A percentile compares a stretch with the other conserved stretches of the same genome.
phyloP scores from a whole-genome alignment of 2,888 invertebrate genomes.

The Idaea dimidiata region DNA sequence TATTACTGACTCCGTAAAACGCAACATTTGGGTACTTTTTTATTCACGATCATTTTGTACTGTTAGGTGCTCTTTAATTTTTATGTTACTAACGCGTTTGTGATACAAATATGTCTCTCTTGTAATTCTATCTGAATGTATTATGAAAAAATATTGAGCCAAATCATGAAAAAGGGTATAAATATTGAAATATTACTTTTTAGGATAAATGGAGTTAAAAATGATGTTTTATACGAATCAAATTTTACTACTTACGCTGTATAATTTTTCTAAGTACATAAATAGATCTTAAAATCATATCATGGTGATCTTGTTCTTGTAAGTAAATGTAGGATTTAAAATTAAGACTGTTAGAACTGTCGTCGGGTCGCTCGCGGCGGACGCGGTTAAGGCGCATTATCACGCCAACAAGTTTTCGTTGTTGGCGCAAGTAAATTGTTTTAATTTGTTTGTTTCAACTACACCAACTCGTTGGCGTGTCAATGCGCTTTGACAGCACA shows the following conservation, averaged over 20 bases:
- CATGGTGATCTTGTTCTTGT: constrained; percentile 62
- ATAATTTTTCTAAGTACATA: constrained; percentile 72
- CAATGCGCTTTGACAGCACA: constrained; percentile 32
- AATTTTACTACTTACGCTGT: constrained; percentile 70
- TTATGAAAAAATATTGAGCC: constrained; percentile 60
- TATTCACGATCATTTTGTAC: constrained; percentile 64
- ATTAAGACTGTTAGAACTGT: constrained; percentile 44
- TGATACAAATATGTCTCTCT: constrained; percentile 72
- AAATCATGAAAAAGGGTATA: constrained; percentile 75
- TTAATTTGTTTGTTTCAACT: too few relatives aligned
- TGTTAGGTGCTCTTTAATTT: constrained; percentile 76
- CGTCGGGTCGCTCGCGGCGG: constrained; percentile 31
- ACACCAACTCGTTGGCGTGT: too few relatives aligned
- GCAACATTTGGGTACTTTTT: constrained; percentile 31
- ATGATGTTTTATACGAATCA: constrained; percentile 74
- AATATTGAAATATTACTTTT: constrained; percentile 70
- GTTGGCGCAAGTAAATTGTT: too few relatives aligned
- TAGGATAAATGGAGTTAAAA: constrained; percentile 70
- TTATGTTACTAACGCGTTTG: constrained; percentile 68
- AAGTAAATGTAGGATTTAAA: constrained; percentile 48
- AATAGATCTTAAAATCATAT: constrained; percentile 70
- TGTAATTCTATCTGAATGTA: constrained; percentile 62
- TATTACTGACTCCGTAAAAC: too few relatives aligned
- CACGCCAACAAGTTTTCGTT: not conserved
- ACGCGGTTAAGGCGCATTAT: not conserved